Evolutionary conservation across 2,888 invertebrate species (phyloP), one percentile per base, ranked within the genome.

Genomic region (Clitarchus hookeri): DNA sequence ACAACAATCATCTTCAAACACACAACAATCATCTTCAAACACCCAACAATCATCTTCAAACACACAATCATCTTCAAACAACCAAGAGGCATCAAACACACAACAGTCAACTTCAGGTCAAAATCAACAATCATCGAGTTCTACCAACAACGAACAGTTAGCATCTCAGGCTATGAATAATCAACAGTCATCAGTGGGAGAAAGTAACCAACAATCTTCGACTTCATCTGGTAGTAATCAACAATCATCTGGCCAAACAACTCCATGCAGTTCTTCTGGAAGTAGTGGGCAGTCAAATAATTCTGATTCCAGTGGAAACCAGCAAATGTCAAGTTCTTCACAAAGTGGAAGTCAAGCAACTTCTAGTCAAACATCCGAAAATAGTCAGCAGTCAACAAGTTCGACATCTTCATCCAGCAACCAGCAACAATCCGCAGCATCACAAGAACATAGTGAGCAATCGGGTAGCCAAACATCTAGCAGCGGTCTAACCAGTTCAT

Each of bases 131-230:
- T 25, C 27, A 13, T 23, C 83, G 12, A 79, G 84, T 2, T 26
- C 53, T 23, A 78, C 85, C 12, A 86, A 36, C 77, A 86, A 86
- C 13, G 36, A 86, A 19, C 84, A 84, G 65, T 27, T 0, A 27
- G 77, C 44, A 36, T 19, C 83, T 23, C 79, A 79, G 44, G 54
- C 86, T 12, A 78, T 3, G 13, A 86, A 53, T 27, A 85, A 83
- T 48, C 86, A 87, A 82, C 85, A 87, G 23, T 65, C 86, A 0
- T 44, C 87, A 27, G 78, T 44, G 65, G 84, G 80, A 44, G 82
- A 82, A 19, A 86, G 82, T 77, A 87, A 85, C 36, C 86, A 86
- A 77, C 86, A 86, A 44, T n/a, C 87, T 36, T 36, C 85, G 36
- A 80, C n/a, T 85, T 87, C 85, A 25, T 44, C 25, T 44, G 78